phyloP scores from a whole-genome alignment of 2,113 vertebrate species.

The Perccottus glenii region DNA sequence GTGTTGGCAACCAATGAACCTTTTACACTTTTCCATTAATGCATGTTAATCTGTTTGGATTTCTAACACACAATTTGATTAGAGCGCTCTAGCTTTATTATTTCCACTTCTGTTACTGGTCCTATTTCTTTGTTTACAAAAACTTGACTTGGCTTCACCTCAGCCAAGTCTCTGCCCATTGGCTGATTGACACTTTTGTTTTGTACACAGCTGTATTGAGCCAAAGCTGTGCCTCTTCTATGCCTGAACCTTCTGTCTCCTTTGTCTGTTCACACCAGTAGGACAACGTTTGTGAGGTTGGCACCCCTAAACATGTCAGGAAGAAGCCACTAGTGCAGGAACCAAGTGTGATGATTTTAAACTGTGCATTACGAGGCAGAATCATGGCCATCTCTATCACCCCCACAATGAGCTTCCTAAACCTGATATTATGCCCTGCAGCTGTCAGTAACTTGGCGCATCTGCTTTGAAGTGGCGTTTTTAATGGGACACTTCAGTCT shows the following conservation, averaged over 20 bases:
- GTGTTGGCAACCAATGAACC: neutral
- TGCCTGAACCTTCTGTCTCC: constrained; percentile 7
- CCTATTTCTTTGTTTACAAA: constrained; percentile 30
- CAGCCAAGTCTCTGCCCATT: constrained; percentile 30
- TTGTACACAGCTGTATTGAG: constrained; percentile 35
- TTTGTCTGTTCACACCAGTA: constrained; percentile 23
- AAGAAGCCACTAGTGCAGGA: constrained; percentile 35
- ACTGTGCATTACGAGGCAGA: constrained; percentile 39
- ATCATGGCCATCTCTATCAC: constrained; percentile 36
- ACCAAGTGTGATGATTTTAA: constrained; percentile 55
- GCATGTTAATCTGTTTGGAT: neutral
- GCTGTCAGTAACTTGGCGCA: constrained; percentile 42
- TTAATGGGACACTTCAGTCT: constrained; percentile 50
- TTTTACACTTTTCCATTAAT: no score
- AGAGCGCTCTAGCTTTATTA: neutral
- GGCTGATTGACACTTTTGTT: constrained; percentile 65
- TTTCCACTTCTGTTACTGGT: constrained; percentile 8
- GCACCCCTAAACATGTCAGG: constrained; percentile 52
- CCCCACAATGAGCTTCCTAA: constrained; percentile 55
- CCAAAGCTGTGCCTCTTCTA: constrained; percentile 49
- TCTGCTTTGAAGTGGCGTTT: constrained; percentile 53
- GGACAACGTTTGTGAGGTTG: constrained; percentile 42
- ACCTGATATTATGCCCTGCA: constrained; percentile 62
- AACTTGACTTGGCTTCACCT: constrained; percentile 41
- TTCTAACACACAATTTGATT: neutral